Percentiles rank a stretch among this genome's conserved stretches.
These are phyloP conservation scores for Nannoperca australis DNA, from an alignment of 2,797 vertebrate species.

Conservation along the genomic window DNA sequence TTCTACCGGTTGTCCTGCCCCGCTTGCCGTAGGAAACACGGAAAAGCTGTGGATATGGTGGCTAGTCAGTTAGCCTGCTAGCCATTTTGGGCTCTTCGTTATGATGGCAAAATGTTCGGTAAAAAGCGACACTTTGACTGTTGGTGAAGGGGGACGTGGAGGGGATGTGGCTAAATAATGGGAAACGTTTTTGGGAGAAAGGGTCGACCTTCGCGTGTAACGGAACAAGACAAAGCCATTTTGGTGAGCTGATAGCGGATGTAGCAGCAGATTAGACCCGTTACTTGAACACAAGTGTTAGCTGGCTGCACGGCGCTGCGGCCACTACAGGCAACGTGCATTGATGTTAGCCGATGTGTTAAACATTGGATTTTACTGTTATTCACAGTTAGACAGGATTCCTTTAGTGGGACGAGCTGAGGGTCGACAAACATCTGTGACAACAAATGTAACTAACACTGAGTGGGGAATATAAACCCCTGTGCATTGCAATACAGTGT, in stretches of 20 bases:
- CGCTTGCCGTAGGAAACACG: constrained; percentile 66
- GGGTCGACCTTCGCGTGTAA: constrained; percentile 89
- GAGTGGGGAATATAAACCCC: not conserved
- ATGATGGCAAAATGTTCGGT: constrained; percentile 32
- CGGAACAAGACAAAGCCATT: constrained; percentile 92
- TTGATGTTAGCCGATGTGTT: constrained; percentile 9
- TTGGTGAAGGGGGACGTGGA: constrained; percentile 55
- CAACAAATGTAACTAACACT: not conserved
- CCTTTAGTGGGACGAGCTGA: not conserved
- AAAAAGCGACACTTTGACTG: constrained; percentile 25
- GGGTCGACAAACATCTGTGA: not conserved
- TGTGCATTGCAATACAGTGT: not conserved
- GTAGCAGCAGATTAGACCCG: constrained; percentile 50
- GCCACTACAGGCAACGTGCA: not conserved
- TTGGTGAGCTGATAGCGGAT: constrained; percentile 85
- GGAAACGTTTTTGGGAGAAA: constrained; percentile 93
- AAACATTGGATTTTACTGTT: not conserved
- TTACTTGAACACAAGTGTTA: not conserved
- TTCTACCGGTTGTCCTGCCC: constrained; percentile 5
- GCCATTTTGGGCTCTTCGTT: constrained; percentile 35
- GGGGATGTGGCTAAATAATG: constrained; percentile 88
- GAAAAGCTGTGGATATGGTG: constrained; percentile 34
- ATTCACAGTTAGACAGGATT: not conserved
- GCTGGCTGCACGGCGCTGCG: not conserved
- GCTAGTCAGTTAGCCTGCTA: constrained; percentile 47